A percentile compares a stretch with the other conserved stretches of the same genome.
These are phyloP conservation scores for Cydia splendana DNA, from an alignment of 1,140 invertebrate species.

Conservation along the genomic window DNA sequence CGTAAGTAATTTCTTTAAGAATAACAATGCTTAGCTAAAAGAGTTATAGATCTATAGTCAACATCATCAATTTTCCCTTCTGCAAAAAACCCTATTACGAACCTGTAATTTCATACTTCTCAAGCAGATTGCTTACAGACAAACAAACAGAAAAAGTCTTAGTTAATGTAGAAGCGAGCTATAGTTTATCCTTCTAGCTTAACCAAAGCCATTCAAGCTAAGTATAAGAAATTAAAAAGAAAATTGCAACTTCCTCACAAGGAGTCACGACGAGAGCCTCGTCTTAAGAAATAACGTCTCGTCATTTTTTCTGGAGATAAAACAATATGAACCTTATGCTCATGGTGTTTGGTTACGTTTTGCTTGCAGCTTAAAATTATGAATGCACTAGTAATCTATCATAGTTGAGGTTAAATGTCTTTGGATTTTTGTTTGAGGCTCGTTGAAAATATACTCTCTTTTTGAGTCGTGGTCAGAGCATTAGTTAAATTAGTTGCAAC, in stretches of 20 bases:
- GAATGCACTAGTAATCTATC: constrained; percentile 23
- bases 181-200: constrained; percentile 19
- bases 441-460: constrained; percentile 22
- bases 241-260: constrained; percentile 30
- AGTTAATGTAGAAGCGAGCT: constrained; percentile 20
- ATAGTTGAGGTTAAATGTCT: constrained; percentile 24
- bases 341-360: background rate
- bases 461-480: background rate
- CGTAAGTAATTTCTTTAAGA: background rate
- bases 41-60: background rate
- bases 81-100: constrained; percentile 1
- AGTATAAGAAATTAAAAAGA: constrained; percentile 31
- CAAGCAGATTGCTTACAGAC: constrained; percentile 14
- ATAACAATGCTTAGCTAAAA: background rate
- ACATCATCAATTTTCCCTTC: constrained; percentile 7
- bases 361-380: background rate
- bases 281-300: constrained; percentile 21
- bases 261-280: constrained; percentile 21
- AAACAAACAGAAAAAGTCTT: constrained; percentile 14
- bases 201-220: constrained; percentile 20
- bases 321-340: background rate
- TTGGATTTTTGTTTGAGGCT: constrained; percentile 15
- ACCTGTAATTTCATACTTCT: constrained; percentile 11
- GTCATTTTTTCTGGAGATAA: background rate
- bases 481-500: constrained; percentile 4